phyloP scores from a whole-genome alignment of 2,113 vertebrate species.

The Platichthys stellatus region DNA sequence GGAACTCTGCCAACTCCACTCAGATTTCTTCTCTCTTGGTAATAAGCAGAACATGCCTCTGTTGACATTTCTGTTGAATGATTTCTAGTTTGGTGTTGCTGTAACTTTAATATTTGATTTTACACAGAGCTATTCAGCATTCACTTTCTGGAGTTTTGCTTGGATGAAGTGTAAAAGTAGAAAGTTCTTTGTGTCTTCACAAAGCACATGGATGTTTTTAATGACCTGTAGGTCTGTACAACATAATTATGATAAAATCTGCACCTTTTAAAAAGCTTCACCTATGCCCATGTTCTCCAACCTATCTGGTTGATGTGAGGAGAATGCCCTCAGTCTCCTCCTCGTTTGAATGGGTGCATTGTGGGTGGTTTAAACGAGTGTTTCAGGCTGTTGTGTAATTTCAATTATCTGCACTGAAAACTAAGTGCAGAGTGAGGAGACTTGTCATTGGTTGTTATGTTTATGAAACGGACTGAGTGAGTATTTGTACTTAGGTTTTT shows the following conservation, averaged over 20 bases:
- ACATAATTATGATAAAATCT: constrained; percentile 4
- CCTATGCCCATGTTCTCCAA: constrained; percentile 15
- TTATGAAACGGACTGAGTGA: neutral
- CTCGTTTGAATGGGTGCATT: neutral
- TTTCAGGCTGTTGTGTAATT: constrained; percentile 16
- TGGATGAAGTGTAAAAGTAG: neutral
- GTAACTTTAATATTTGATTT: neutral
- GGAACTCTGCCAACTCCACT: neutral
- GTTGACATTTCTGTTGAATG: constrained; percentile 4
- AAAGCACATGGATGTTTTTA: neutral
- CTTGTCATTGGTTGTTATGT: neutral
- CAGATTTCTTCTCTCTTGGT: neutral
- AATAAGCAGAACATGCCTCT: neutral
- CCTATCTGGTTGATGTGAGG: neutral
- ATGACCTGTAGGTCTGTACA: neutral
- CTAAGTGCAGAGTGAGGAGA: neutral
- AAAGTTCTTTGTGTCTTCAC: neutral
- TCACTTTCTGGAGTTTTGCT: neutral
- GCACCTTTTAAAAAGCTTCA: neutral
- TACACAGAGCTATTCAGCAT: neutral
- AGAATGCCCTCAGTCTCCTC: constrained; percentile 4
- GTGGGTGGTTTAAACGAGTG: neutral
- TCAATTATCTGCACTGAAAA: constrained; percentile 1
- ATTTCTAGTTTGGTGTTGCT: neutral
- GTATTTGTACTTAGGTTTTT: neutral